phyloP scores from a whole-genome alignment of 1,140 invertebrate species.

The Pectinophora gossypiella region DNA sequence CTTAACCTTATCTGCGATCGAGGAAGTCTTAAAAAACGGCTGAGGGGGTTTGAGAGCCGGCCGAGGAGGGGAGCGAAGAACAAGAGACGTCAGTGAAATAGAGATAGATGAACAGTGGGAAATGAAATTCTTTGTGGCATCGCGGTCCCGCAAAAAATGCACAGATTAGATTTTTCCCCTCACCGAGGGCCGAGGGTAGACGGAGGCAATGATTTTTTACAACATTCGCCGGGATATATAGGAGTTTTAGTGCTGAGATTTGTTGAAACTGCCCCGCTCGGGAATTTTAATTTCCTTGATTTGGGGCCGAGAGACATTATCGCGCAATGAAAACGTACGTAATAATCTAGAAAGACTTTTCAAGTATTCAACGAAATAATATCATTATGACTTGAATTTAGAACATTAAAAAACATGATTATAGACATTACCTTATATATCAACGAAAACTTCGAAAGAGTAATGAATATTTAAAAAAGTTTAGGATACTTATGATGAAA shows the following conservation, averaged over 20 bases:
- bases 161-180: conserved; percentile 77
- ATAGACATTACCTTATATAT: too few species aligned
- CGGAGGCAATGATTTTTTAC: conserved; percentile 74
- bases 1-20: conserved; percentile 72
- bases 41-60: conserved; percentile 31
- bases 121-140: conserved; percentile 77
- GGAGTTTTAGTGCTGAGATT: conserved; percentile 68
- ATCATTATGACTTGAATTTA: too few species aligned
- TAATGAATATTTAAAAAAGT: too few species aligned
- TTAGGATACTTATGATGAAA: too few species aligned
- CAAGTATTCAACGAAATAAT: too few species aligned
- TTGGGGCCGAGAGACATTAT: conserved; percentile 22
- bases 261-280: conserved; percentile 68
- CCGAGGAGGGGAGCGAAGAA: conserved; percentile 47
- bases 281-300: conserved; percentile 72
- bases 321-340: neutral
- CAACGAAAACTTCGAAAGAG: too few species aligned
- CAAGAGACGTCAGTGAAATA: conserved; percentile 73
- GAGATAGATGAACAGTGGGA: conserved; percentile 77
- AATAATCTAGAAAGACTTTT: neutral
- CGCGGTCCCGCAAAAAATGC: conserved; percentile 76
- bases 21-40: conserved; percentile 69
- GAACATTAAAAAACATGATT: too few species aligned
- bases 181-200: conserved; percentile 61
- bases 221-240: conserved; percentile 66